A percentile compares a stretch with the other conserved stretches of the same genome.
These are phyloP conservation scores for Erebia palarica DNA, from an alignment of 2,888 invertebrate species.

Conservation along the genomic window DNA sequence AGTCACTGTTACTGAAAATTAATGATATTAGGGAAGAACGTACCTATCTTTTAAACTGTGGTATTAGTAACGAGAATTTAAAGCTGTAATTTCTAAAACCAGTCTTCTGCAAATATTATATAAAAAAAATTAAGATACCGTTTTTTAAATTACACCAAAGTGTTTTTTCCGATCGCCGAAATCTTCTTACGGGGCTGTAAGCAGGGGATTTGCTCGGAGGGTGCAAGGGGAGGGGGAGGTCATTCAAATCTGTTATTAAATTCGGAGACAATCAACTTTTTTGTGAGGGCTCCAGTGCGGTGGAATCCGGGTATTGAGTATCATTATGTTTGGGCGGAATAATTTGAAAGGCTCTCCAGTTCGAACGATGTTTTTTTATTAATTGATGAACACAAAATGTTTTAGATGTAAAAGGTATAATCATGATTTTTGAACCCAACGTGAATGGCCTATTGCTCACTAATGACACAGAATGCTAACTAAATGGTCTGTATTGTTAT, in stretches of 20 bases:
- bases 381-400: conserved; percentile 4
- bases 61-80: no score
- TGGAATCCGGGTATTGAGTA: conserved; percentile 34
- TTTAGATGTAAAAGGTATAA: neutral
- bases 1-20: no score
- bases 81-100: no score
- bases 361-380: conserved; percentile 7
- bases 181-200: conserved; percentile 20
- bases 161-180: conserved; percentile 17
- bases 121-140: no score
- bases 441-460: neutral
- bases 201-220: conserved; percentile 12
- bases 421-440: neutral
- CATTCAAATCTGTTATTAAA: conserved; percentile 73
- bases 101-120: no score
- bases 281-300: conserved; percentile 33
- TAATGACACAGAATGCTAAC: neutral
- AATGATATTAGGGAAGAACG: no score
- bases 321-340: conserved; percentile 33
- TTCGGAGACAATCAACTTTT: conserved; percentile 63
- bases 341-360: conserved; percentile 21
- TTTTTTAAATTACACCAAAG: conserved; percentile 18
- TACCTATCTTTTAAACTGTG: no score
- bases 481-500: no score
- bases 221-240: conserved; percentile 46